Conservation (phyloP, 2,888 invertebrate genomes). For the Drosophila bunnanda region DNA sequence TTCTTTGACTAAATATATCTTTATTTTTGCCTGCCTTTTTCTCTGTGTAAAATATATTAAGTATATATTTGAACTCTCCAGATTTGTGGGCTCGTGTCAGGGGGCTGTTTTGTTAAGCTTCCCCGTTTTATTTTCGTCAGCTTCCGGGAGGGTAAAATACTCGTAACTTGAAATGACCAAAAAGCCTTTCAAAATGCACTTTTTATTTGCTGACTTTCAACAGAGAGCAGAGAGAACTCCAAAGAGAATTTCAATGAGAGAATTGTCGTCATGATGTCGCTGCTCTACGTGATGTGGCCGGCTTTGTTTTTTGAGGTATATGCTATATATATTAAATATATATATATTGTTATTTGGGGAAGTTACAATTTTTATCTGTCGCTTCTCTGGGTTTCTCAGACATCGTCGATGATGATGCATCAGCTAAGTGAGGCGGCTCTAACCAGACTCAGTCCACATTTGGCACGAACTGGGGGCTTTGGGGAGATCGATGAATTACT, state of each 20-base stretch:
- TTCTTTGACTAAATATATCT: background rate
- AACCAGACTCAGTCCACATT: conserved; percentile 51
- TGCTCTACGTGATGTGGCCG: conserved; percentile 66
- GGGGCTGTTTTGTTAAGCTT: conserved; percentile 41
- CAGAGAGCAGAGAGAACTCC: conserved; percentile 15
- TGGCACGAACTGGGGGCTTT: conserved; percentile 56
- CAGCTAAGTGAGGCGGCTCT: conserved; percentile 48
- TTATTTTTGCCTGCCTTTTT: background rate
- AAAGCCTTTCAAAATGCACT: conserved; percentile 23
- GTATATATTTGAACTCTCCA: conserved; percentile 14
- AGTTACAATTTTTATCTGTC: conserved; percentile 43
- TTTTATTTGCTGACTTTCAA: background rate
- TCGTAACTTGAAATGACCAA: conserved; percentile 26
- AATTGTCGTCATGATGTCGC: conserved; percentile 14
- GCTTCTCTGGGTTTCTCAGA: conserved; percentile 28
- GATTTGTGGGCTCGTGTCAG: conserved; percentile 43
- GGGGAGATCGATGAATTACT: conserved; percentile 34
- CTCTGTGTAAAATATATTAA: background rate
- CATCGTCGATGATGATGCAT: conserved; percentile 52
- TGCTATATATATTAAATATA: conserved; percentile 21
- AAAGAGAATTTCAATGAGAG: conserved; percentile 15
- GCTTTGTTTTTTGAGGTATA: conserved; percentile 24
- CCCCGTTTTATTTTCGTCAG: conserved; percentile 68
- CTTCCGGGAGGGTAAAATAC: conserved; percentile 55
- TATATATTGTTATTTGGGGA: conserved; percentile 22